Conservation (phyloP, 2,113 vertebrate genomes). For the Barnardius zonarius region DNA sequence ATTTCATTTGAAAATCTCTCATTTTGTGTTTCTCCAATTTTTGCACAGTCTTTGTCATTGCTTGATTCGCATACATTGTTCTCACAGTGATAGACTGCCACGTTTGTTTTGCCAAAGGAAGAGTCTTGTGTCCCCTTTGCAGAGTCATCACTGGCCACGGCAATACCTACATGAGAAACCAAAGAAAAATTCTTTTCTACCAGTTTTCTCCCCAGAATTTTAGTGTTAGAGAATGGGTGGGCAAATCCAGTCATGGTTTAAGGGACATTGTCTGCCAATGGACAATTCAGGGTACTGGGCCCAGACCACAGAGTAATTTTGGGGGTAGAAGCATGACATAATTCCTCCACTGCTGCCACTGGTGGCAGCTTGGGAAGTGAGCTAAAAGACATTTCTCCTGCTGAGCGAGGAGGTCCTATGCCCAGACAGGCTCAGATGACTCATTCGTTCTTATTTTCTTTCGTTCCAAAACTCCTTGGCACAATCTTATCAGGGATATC, state of each 20-base stretch:
- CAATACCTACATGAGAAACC: neutral
- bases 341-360: neutral
- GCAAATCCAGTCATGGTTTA: neutral
- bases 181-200: neutral
- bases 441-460: neutral
- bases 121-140: too few species aligned
- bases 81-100: neutral
- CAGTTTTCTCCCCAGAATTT: neutral
- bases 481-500: neutral
- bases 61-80: fast-evolving
- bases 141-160: fast-evolving
- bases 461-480: neutral
- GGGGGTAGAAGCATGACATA: fast-evolving
- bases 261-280: neutral
- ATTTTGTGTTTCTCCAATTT: fast-evolving
- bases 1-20: fast-evolving
- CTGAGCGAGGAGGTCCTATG: neutral
- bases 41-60: fast-evolving
- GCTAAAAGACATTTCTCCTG: neutral
- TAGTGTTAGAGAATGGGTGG: neutral
- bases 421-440: neutral
- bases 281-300: neutral
- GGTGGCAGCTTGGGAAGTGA: neutral
- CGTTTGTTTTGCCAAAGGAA: fast-evolving
- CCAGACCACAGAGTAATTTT: neutral